These are phyloP conservation scores for Drosophila recens DNA, from an alignment of 2,888 invertebrate genomes.

Conservation along the genomic window DNA sequence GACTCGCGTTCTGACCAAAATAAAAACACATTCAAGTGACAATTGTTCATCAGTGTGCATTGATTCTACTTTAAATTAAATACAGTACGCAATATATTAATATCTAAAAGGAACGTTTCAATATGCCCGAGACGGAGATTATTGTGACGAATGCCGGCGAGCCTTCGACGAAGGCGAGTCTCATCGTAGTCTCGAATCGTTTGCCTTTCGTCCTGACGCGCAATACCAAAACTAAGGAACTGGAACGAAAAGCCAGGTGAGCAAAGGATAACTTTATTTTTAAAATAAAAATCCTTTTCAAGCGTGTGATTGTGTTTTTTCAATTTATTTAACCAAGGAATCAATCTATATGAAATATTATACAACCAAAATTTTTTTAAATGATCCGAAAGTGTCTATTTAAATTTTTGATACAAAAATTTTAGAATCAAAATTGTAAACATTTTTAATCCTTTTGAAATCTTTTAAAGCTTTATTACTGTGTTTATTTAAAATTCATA, in stretches of 20 bases:
- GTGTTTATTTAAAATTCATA: background rate
- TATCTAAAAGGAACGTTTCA: conserved; percentile 9
- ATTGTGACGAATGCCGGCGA: conserved; percentile 83
- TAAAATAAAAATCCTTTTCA: background rate
- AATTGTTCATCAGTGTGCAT: conserved; percentile 24
- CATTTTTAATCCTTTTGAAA: background rate
- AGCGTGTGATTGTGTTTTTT: background rate
- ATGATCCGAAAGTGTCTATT: too few species aligned
- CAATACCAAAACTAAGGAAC: conserved; percentile 89
- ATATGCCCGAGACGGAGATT: conserved; percentile 84
- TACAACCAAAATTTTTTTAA: too few species aligned
- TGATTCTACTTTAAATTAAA: conserved; percentile 7
- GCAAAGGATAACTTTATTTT: conserved; percentile 48
- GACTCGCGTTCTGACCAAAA: conserved; percentile 7
- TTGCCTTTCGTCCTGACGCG: conserved; percentile 94
- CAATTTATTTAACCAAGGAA: too few species aligned
- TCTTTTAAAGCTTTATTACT: background rate
- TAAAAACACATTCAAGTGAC: conserved; percentile 5
- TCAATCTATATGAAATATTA: too few species aligned
- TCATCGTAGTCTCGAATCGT: conserved; percentile 96
- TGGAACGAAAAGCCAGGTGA: conserved; percentile 94
- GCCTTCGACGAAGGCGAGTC: conserved; percentile 87
- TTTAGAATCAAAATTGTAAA: too few species aligned
- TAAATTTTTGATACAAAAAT: too few species aligned
- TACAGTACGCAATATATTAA: background rate